Percentiles rank a stretch among this genome's conserved stretches.
These are phyloP conservation scores for Limosa lapponica DNA, from an alignment of 2,797 vertebrate genomes.

Conservation along the genomic window DNA sequence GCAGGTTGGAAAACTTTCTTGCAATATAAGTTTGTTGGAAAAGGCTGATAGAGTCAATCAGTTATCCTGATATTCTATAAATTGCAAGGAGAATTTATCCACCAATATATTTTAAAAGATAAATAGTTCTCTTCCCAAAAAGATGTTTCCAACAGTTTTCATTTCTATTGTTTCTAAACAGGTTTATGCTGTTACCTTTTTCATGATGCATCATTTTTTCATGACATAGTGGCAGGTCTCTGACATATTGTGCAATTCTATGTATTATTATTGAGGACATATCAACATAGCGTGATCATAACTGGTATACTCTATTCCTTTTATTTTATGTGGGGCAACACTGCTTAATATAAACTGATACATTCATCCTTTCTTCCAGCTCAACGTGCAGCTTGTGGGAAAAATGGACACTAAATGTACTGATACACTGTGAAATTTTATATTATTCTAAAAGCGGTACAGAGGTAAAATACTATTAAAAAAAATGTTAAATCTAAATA, in stretches of 20 bases:
- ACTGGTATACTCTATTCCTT: background rate
- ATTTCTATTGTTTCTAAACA: background rate
- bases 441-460: background rate
- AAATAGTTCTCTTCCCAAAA: background rate
- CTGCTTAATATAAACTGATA: background rate
- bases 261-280: background rate
- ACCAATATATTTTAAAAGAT: background rate
- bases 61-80: background rate
- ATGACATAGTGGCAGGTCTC: fast-evolving
- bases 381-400: background rate
- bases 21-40: background rate
- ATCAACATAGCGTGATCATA: background rate
- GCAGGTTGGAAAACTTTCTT: conserved; percentile 44
- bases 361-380: background rate
- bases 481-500: background rate
- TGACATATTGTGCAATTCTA: background rate
- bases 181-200: background rate
- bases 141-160: background rate
- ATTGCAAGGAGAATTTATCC: background rate
- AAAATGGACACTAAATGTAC: background rate
- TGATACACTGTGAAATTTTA: background rate
- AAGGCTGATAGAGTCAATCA: background rate
- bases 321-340: background rate
- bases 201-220: background rate
- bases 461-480: background rate